Base-by-base conservation (phyloP, 2,888 invertebrate genomes). In the Lissonota sp. region DNA sequence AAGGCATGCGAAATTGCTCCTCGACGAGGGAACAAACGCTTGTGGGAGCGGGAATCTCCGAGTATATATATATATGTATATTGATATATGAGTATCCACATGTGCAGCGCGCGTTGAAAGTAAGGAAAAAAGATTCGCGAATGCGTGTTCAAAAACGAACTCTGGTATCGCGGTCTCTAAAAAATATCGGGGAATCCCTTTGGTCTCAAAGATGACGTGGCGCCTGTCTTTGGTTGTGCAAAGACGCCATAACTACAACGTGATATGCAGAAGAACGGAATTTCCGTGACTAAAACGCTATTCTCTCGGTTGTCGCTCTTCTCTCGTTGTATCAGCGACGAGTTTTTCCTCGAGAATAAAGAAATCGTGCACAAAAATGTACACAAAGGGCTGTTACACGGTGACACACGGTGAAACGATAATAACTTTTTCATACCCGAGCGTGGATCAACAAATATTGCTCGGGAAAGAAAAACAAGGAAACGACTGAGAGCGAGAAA, bases 1-100 rank as follows among this genome's bases (percentile, higher is more conserved):
- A 60, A 80, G 77, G 80, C 69, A 80, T 64, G 80, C 69, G 80
- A 80, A 70, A 80, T 80, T 80, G 80, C 58, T 44, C 73, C 77
- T 80, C 72, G 73, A 80, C 80, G 70, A 55, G 73, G 39, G 60
- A 76, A 70, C 77, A 67, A 73, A 72, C 63, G 73, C 66, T 26
- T 60, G 55, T 44, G 40, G 51, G 55, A 63, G 67, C 62, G 12
- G 4, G 14, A n/a, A 55, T 16, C 12, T 6, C 39, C 60, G 60
- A 6, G 40, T 12, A 60, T 39, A 12, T 49, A 12, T 49, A 12
- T 49, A 49, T 49, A 49, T 12, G 49, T 49, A 26, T 26, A 26
- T 26, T 26, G 26, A 26, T 26, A 26, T 26, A 26, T 26, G 26
- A 26, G 26, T 26, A 26, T 26, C 26, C 26, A 26, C 26, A 26